Evolutionary conservation across 1,140 invertebrate species (phyloP), one percentile per base, ranked within the genome.

Genomic region (Amyelois transitella): DNA sequence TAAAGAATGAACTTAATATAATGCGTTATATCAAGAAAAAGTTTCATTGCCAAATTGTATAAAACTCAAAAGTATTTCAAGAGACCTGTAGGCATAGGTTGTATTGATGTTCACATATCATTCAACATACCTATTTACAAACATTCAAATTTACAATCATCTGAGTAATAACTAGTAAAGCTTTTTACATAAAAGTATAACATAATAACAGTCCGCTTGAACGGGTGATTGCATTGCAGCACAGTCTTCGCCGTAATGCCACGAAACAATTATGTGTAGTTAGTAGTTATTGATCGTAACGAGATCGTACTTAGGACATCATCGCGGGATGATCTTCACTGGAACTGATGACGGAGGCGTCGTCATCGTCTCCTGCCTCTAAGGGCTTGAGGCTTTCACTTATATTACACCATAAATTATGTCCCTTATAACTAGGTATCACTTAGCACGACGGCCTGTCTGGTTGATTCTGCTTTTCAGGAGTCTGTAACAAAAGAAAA

Each of bases 231-330:
- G 82, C 82, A 87, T 86, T 83, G 82, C 75, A 78, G 81, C 77
- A 78, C 73, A 82, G 79, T 83, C 78, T 78, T 79, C 69, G 67
- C 67, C 63, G 69, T 86, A 85, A 88, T 88, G 84, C 85, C 85
- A 86, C 82, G 71, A 76, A 76, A 77, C 72, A 81, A 77, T 74
- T 81, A 77, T 66, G 79, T 79, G 73, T 77, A 77, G 62, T 60
- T 70, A 72, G 58, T 73, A 38, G 32, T 72, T 76, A 80, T 79
- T 87, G 82, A 86, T 86, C 81, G 63, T 82, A 88, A 86, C 85
- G 85, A 88, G 85, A 86, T 88, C 85, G 78, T 71, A 64, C 67
- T 75, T 88, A 88, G 85, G 85, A 88, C 79, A 80, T 85, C 85
- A 83, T 88, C 82, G 58, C 48, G 66, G 65, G 81, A 87, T 78